These are phyloP conservation scores for Tiphia femorata DNA, from an alignment of 2,888 invertebrate species.

Conservation along the genomic window DNA sequence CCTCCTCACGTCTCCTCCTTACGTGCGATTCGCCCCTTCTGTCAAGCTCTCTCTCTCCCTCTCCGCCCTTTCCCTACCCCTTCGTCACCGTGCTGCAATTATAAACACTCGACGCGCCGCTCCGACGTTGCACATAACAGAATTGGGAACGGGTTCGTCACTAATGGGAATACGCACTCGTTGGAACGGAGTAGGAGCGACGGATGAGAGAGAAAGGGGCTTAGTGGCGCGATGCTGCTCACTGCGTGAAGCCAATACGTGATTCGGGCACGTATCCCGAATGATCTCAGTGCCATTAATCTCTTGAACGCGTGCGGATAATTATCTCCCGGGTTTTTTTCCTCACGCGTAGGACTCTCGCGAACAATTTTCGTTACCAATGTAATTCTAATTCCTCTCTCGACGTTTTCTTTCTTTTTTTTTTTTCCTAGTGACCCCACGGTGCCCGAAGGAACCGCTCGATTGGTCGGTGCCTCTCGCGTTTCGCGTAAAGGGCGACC, in stretches of 20 bases:
- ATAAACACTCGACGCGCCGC: conserved; percentile 52
- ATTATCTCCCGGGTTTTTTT: neutral
- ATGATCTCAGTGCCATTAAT: conserved; percentile 62
- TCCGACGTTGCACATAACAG: conserved; percentile 50
- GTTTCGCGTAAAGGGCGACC: conserved; percentile 45
- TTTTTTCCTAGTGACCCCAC: conserved; percentile 3
- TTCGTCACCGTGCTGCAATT: conserved; percentile 47
- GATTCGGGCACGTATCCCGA: conserved; percentile 31
- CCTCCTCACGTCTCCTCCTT: conserved; percentile 1
- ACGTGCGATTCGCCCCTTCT: neutral
- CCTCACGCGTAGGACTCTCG: too few relatives aligned
- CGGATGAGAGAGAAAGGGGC: conserved; percentile 10
- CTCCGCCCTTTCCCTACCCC: conserved; percentile 32
- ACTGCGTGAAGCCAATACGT: conserved; percentile 24
- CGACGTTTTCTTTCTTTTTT: neutral
- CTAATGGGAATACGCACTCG: neutral
- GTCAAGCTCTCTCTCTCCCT: conserved; percentile 26
- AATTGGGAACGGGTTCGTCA: conserved; percentile 32
- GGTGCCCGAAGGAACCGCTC: conserved; percentile 38
- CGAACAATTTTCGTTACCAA: too few relatives aligned
- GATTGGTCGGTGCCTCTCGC: conserved; percentile 43
- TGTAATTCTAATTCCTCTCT: too few relatives aligned
- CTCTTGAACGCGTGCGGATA: neutral
- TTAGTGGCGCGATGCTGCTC: conserved; percentile 11
- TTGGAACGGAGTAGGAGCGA: conserved; percentile 18